Conservation (phyloP, 2,888 invertebrate species). For the Lagria hirta region DNA sequence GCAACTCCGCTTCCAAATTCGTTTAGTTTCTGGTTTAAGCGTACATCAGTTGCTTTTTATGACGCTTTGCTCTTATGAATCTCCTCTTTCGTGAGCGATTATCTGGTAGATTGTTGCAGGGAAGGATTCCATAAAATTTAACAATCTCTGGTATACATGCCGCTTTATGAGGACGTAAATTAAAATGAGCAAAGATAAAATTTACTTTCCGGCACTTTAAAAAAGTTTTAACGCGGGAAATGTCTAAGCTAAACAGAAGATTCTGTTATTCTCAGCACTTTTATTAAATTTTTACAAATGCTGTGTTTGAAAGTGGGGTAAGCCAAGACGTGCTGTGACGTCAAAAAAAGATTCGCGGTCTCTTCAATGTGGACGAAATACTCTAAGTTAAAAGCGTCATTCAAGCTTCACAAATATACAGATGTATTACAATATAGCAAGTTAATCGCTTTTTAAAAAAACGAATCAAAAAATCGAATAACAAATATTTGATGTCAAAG, state of each 20-base stretch:
- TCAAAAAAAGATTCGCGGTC: too few relatives aligned
- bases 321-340: too few relatives aligned
- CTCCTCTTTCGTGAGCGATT: conserved; percentile 27
- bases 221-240: conserved; percentile 9
- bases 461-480: too few relatives aligned
- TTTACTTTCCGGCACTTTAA: conserved; percentile 18
- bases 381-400: too few relatives aligned
- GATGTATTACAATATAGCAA: too few relatives aligned
- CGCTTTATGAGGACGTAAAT: conserved; percentile 28
- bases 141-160: conserved; percentile 24
- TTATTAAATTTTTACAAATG: conserved; percentile 7
- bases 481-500: too few relatives aligned
- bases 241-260: neutral
- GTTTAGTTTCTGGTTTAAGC: conserved; percentile 16
- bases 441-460: too few relatives aligned
- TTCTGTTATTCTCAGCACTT: conserved; percentile 5
- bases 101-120: conserved; percentile 27
- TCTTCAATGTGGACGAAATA: too few relatives aligned
- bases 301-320: too few relatives aligned
- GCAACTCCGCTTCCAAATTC: conserved; percentile 15
- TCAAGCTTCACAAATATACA: too few relatives aligned
- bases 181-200: conserved; percentile 24
- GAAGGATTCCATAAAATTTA: conserved; percentile 27
- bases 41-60: conserved; percentile 32
- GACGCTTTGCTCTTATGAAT: conserved; percentile 31